Base-by-base conservation (phyloP, 2,113 vertebrate genomes). In the Myxocyprinus asiaticus region DNA sequence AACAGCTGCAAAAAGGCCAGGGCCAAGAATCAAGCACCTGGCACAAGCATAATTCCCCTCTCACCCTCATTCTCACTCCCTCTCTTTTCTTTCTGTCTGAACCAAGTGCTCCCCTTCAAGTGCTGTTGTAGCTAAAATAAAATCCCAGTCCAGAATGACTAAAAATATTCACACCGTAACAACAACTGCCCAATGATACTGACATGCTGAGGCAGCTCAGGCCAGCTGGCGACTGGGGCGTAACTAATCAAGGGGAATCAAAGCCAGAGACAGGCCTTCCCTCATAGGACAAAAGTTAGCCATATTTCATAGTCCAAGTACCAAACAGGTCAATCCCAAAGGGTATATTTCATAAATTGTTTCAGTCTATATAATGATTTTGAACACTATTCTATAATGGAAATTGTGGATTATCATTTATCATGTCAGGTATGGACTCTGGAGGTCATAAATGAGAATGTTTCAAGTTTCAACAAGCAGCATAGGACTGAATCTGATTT, bases 121-220 rank as follows among this genome's bases (percentile, higher is more conserved):
- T 81, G 84, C 72, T 84, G 22, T 51, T 9, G 6, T 12, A 6
- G 81, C 88, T 90, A 88, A 33, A 89, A 91, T 89, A 86, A 91
- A 91, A 91, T 86, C 78, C 70, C 70, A 82, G 87, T 85, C 87
- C 85, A 71, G 56, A 87, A 89, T 84, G 43, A 78, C 89, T 90
- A 90, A 91, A 92, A 87, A 91, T 91, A 92, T 89, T 86, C 69
- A 71, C 72, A 75, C 44, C 71, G 81, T 89, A 87, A 74, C 70
- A 82, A 77, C 89, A 92, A 89, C 87, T 88, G 91, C 0, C 33
- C 77, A 9, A 77, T 75, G 67, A 78, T 67, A 82, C 81, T 65
- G 66, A 69, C 74, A 76, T 62, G 78, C 67, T 50, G 50, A 81
- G 73, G 83, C 81, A 85, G 75, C 64, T 78, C 58, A 77, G 79